phyloP scores from a whole-genome alignment of 2,888 invertebrate genomes.

The Empis stercorea region DNA sequence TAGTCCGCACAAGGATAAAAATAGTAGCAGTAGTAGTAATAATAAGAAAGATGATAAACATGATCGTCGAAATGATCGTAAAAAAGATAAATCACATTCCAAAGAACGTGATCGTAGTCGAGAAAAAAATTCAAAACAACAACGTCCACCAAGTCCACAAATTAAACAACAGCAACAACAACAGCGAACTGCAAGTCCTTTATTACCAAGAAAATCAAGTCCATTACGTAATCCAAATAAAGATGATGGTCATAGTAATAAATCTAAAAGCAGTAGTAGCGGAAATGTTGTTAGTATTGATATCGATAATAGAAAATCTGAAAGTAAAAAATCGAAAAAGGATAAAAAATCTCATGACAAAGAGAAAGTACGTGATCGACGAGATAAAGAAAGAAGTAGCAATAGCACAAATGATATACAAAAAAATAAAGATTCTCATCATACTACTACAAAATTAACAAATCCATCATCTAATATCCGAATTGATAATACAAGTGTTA shows the following conservation, averaged over 20 bases:
- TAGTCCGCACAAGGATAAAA: conserved; percentile 43
- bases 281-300: conserved; percentile 13
- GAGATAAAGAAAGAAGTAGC: conserved; percentile 38
- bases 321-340: conserved; percentile 39
- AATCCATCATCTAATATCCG: conserved; percentile 6
- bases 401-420: conserved; percentile 22
- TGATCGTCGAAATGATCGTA: conserved; percentile 39
- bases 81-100: conserved; percentile 41
- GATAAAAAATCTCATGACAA: conserved; percentile 49
- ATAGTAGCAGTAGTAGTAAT: conserved; percentile 31
- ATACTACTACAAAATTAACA: conserved; percentile 6
- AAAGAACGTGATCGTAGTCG: conserved; percentile 42
- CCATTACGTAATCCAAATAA: conserved; percentile 23
- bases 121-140: conserved; percentile 36
- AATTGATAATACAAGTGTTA: conserved; percentile 6
- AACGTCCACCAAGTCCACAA: conserved; percentile 31
- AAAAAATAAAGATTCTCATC: conserved; percentile 7
- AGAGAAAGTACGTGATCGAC: conserved; percentile 45
- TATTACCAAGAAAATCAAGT: conserved; percentile 1
- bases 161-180: conserved; percentile 11
- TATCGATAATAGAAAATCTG: conserved; percentile 16
- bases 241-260: conserved; percentile 16
- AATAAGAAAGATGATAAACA: conserved; percentile 32
- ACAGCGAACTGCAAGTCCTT: conserved; percentile 13
- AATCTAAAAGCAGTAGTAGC: conserved; percentile 7